These are phyloP conservation scores for Serranus cabrilla DNA, from an alignment of 2,797 vertebrate species.

Conservation along the genomic window DNA sequence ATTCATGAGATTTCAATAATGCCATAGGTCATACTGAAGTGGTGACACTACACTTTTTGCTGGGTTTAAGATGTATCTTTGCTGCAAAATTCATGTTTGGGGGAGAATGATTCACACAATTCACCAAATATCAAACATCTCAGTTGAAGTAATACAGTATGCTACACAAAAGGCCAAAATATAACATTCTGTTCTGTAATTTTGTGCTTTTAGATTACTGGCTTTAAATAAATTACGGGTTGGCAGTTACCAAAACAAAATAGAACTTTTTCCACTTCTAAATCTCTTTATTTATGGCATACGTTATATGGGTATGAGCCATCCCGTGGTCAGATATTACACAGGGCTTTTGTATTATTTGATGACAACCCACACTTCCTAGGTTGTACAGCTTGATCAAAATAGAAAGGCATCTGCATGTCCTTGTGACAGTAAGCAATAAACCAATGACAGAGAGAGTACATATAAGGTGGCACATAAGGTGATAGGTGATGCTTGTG, in stretches of 20 bases:
- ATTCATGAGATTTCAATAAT: too few relatives aligned
- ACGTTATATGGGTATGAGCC: slow-evolving; percentile 22
- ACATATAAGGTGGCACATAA: slow-evolving; percentile 19
- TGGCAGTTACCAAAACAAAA: slow-evolving; percentile 30
- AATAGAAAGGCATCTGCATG: slow-evolving; percentile 59
- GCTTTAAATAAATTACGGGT: background rate
- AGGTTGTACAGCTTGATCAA: slow-evolving; percentile 31
- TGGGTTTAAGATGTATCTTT: too few relatives aligned
- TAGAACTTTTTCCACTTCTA: slow-evolving; percentile 17
- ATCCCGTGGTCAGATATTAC: slow-evolving; percentile 54
- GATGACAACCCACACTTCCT: slow-evolving; percentile 53
- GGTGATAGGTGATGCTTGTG: background rate
- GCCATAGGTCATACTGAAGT: too few relatives aligned
- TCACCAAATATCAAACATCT: too few relatives aligned
- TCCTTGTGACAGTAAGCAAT: slow-evolving; percentile 39
- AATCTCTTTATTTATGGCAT: slow-evolving; percentile 1
- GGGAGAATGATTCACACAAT: too few relatives aligned
- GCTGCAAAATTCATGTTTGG: too few relatives aligned
- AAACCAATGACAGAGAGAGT: slow-evolving; percentile 27
- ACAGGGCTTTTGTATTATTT: slow-evolving; percentile 37
- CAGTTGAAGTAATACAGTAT: background rate
- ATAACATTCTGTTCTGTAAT: background rate
- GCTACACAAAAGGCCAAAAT: background rate
- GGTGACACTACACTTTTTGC: too few relatives aligned
- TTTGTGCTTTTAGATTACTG: background rate